These are phyloP conservation scores for Cyclopterus lumpus DNA, from an alignment of 2,797 vertebrate genomes.

Conservation along the genomic window DNA sequence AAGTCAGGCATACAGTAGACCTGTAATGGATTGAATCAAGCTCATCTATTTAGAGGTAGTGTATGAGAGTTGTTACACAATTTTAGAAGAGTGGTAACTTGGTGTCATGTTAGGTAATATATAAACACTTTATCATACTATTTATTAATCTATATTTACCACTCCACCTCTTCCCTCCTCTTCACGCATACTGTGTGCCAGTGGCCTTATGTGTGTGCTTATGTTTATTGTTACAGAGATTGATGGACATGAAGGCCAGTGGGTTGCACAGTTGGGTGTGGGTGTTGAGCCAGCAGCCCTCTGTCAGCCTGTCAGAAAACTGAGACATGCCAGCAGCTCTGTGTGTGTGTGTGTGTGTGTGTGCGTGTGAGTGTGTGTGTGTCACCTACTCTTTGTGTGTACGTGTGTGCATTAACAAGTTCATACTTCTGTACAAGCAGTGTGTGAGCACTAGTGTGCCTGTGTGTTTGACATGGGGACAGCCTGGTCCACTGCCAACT, in stretches of 20 bases:
- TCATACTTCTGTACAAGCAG: constrained; percentile 41
- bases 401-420: constrained; percentile 19
- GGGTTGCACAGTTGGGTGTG: constrained; percentile 66
- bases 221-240: constrained; percentile 64
- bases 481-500: constrained; percentile 66
- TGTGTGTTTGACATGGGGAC: constrained; percentile 65
- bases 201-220: constrained; percentile 45
- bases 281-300: constrained; percentile 71
- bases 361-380: constrained; percentile 32
- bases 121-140: neutral
- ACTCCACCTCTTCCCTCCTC: neutral
- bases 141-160: constrained; percentile 9
- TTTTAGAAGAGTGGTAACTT: constrained; percentile 1
- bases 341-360: constrained; percentile 31
- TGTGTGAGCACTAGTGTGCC: constrained; percentile 24
- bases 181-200: constrained; percentile 9
- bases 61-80: constrained; percentile 4
- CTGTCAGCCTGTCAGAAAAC: constrained; percentile 75
- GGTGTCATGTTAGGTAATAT: constrained; percentile 2
- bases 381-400: constrained; percentile 27
- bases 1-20: neutral
- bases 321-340: constrained; percentile 64
- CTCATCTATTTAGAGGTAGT: neutral
- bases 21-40: too few relatives aligned
- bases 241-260: constrained; percentile 68